Conservation (phyloP, 2,797 vertebrate genomes). For the Limosa lapponica region DNA sequence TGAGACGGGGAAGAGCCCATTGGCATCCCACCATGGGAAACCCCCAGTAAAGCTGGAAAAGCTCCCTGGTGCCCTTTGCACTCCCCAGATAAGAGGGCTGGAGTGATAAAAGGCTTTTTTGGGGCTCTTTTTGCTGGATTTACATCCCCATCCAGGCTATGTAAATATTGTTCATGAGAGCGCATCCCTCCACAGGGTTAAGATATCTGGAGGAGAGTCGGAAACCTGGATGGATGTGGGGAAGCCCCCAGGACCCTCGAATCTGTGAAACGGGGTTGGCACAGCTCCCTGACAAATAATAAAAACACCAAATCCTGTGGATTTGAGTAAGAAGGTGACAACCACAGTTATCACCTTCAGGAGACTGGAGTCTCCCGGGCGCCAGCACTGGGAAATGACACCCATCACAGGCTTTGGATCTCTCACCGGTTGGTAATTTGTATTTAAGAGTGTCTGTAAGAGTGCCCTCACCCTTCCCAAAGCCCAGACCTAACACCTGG, state of each 20-base stretch:
- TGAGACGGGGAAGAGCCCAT: neutral
- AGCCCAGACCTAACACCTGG: neutral
- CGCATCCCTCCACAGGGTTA: accelerated
- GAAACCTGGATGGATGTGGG: accelerated
- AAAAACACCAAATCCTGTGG: neutral
- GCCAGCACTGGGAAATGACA: neutral
- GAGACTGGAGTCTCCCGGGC: neutral
- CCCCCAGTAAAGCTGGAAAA: neutral
- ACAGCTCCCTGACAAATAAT: neutral
- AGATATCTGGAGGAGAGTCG: neutral
- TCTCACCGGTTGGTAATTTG: too few species aligned
- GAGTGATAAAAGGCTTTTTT: neutral
- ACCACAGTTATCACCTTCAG: neutral
- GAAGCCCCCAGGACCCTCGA: neutral
- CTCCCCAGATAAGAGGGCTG: neutral
- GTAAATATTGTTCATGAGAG: neutral
- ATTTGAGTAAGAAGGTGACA: neutral
- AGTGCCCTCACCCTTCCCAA: neutral
- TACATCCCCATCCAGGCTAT: neutral
- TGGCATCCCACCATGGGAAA: neutral
- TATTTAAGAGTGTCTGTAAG: accelerated
- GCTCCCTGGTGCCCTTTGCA: neutral
- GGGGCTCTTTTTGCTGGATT: neutral
- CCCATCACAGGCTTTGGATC: neutral
- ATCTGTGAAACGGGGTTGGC: neutral